A percentile compares a stretch with the other conserved stretches of the same genome.
Conservation (phyloP, 2,797 vertebrate genomes). For the Tenualosa thibaudeaui region DNA sequence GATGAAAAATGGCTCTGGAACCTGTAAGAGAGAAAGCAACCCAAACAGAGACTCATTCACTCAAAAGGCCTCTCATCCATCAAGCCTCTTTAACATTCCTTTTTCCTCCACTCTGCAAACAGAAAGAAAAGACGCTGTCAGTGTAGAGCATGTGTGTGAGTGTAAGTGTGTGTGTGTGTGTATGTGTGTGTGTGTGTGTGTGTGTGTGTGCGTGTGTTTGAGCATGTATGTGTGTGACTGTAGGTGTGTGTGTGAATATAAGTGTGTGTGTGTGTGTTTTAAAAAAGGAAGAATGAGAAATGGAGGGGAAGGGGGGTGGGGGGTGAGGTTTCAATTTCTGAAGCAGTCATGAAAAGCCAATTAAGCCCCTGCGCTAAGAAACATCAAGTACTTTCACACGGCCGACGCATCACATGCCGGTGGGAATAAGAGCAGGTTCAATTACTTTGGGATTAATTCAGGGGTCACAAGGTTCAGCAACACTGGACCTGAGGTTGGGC, state of each 20-base stretch:
- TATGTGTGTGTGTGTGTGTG: neutral
- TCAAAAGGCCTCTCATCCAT: slow-evolving; percentile 7
- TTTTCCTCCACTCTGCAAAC: neutral
- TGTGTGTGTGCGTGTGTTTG: neutral
- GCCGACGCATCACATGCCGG: slow-evolving; percentile 45
- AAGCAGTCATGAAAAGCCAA: slow-evolving; percentile 55
- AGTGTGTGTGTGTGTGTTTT: slow-evolving; percentile 19
- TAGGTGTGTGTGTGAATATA: slow-evolving; percentile 33
- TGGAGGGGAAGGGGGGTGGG: neutral
- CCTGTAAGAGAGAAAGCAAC: neutral
- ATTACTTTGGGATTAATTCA: slow-evolving; percentile 63
- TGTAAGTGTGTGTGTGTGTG: neutral
- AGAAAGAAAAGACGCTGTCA: neutral
- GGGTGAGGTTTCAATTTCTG: slow-evolving; percentile 48
- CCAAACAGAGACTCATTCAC: neutral
- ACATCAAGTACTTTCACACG: slow-evolving; percentile 50
- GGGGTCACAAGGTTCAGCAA: slow-evolving; percentile 51
- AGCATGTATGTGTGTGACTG: neutral
- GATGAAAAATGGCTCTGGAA: slow-evolving; percentile 4
- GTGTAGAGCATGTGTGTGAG: neutral
- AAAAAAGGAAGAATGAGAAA: slow-evolving; percentile 3
- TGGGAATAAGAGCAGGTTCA: slow-evolving; percentile 57
- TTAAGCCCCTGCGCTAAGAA: slow-evolving; percentile 53
- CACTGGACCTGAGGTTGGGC: slow-evolving; percentile 15
- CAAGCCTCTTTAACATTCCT: neutral